Percentiles rank a stretch among this genome's conserved stretches.
These are phyloP conservation scores for Trichonephila clavipes DNA, from an alignment of 1,140 invertebrate genomes.

Conservation along the genomic window DNA sequence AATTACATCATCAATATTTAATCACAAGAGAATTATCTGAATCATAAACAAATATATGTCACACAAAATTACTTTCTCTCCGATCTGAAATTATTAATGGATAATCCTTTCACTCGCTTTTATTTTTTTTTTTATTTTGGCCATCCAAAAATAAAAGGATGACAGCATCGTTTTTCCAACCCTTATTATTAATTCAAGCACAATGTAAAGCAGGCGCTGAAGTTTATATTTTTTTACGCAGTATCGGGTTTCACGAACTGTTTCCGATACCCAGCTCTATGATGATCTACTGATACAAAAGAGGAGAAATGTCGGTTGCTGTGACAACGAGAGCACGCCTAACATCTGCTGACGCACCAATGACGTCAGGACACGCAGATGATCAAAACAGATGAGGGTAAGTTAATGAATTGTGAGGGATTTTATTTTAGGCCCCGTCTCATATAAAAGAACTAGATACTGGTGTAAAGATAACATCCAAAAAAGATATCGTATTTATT, in stretches of 20 bases:
- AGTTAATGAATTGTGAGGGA: conserved; percentile 42
- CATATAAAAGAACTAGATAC: not conserved
- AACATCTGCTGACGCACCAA: conserved; percentile 73
- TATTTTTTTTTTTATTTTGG: too few relatives aligned
- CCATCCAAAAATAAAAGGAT: too few relatives aligned
- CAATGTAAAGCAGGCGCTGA: not conserved
- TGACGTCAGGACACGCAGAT: conserved; percentile 59
- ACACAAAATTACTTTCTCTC: too few relatives aligned
- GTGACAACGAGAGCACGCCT: conserved; percentile 64
- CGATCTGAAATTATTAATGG: too few relatives aligned
- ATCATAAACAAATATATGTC: too few relatives aligned
- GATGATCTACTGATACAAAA: conserved; percentile 49
- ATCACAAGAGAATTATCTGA: too few relatives aligned
- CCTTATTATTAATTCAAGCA: not conserved
- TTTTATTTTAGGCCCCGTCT: not conserved
- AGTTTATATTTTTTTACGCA: not conserved
- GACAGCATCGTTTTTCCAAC: too few relatives aligned
- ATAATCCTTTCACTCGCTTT: too few relatives aligned
- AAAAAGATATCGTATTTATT: too few relatives aligned
- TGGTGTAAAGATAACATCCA: too few relatives aligned
- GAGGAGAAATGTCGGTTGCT: conserved; percentile 55
- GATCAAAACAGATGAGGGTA: conserved; percentile 43
- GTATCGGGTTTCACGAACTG: not conserved
- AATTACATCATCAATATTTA: too few relatives aligned
- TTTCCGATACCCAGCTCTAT: not conserved